Evolutionary conservation across 2,888 invertebrate genomes (phyloP), one percentile per base, ranked within the genome.

Genomic region (Lasioglossum oenotherae): DNA sequence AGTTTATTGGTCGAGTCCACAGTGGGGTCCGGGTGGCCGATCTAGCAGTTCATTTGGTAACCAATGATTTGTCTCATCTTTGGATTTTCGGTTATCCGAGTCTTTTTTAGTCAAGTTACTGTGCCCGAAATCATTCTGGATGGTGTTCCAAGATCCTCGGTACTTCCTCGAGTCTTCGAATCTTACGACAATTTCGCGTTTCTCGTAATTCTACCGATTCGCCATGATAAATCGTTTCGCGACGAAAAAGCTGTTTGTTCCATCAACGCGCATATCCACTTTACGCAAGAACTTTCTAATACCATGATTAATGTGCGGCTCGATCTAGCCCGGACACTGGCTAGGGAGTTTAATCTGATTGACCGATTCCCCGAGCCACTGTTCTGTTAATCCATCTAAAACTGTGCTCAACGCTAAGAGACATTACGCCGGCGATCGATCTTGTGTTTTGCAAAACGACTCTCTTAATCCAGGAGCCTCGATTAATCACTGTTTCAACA

Each of bases 251-350:
- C 53, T 67, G 35, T 23, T 44, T 31, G 16, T 23, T 46, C 19
- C n/a, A 38, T 31, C n/a, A 31, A 41, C 31, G 38, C 35, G 46
- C 27, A 12, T 19, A 44, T 69, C n/a, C 31, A 27, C 8, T 19
- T 44, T 38, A 35, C 19, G 16, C 41, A 27, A 46, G 1, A 5
- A 84, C 83, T 84, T 84, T 82, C 78, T 75, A 82, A 84, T 64
- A 64, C 78, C 8, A 53, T 82, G 82, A 84, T 84, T 84, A 84
- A 84, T 82, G 72, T 8, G 57, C 41, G 78, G 78, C 75, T 82
- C 38, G 53, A 69, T 44, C 35, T 31, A 60, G 12, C n/a, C 57
- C 49, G 53, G 31, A 27, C 35, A 49, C 35, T 23, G 38, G 16
- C 49, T 49, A 27, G 71, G 64, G 74, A 77, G 53, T 77, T 84